Percentiles rank a stretch among this genome's conserved stretches.
Evolutionary conservation across 2,888 invertebrate species (phyloP).

Genomic region (Tubulanus polymorphus): DNA sequence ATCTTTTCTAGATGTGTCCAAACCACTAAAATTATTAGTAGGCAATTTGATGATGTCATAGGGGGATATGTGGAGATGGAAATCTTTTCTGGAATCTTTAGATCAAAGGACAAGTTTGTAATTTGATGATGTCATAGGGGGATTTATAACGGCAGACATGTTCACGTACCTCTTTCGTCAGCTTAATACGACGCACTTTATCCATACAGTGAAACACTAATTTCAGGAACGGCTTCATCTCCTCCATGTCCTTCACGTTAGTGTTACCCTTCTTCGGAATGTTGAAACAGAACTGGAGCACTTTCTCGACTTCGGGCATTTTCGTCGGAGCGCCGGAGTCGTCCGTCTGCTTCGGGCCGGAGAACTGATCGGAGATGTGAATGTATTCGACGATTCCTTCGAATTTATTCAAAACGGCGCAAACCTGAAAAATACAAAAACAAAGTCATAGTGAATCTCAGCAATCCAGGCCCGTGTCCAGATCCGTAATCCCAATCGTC

Average conservation of each 20-base stretch:
- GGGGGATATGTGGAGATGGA: too few species aligned
- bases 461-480: too few species aligned
- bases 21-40: too few species aligned
- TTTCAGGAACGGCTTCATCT: constrained; percentile 74
- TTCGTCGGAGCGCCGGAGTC: too few species aligned
- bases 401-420: constrained; percentile 62
- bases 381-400: constrained; percentile 85
- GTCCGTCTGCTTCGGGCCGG: constrained; percentile 81
- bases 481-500: too few species aligned
- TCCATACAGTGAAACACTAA: constrained; percentile 91
- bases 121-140: too few species aligned
- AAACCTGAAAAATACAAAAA: constrained; percentile 31
- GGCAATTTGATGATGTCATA: too few species aligned
- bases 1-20: too few species aligned
- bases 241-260: constrained; percentile 62
- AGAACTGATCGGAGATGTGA: constrained; percentile 95
- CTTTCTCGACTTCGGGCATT: constrained; percentile 72
- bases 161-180: constrained; percentile 92
- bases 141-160: too few species aligned
- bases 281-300: constrained; percentile 78
- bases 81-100: too few species aligned
- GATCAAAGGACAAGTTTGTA: too few species aligned
- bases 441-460: neutral
- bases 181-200: constrained; percentile 78
- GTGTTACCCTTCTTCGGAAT: constrained; percentile 51